phyloP scores from a whole-genome alignment of 2,797 vertebrate species.

The Hippocampus kuda region DNA sequence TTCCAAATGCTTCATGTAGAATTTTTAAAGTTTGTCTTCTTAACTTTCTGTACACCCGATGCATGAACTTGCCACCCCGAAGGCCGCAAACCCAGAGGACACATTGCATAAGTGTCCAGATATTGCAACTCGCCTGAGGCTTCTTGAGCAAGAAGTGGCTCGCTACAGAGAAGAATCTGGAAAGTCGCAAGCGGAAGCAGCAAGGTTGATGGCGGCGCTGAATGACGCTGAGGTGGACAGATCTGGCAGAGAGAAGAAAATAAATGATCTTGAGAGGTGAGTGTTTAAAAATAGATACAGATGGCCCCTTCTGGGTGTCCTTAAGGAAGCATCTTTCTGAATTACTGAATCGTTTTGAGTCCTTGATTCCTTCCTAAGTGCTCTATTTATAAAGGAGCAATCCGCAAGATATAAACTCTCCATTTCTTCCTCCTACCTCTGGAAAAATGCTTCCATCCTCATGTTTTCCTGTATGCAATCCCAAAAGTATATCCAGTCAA shows the following conservation, averaged over 20 bases:
- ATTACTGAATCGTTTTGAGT: constrained; percentile 33
- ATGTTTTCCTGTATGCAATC: constrained; percentile 37
- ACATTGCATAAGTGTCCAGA: constrained; percentile 77
- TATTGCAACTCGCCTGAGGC: constrained; percentile 79
- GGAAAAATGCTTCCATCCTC: constrained; percentile 46
- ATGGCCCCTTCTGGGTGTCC: constrained; percentile 35
- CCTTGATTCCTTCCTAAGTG: constrained; percentile 42
- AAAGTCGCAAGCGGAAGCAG: constrained; percentile 85
- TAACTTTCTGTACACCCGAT: background rate
- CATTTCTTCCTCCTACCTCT: constrained; percentile 48
- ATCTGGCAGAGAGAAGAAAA: constrained; percentile 86
- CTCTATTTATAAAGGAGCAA: constrained; percentile 58
- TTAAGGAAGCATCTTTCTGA: constrained; percentile 20
- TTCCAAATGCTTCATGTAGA: background rate
- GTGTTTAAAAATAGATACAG: constrained; percentile 20
- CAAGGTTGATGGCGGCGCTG: constrained; percentile 83
- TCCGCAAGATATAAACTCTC: constrained; percentile 54
- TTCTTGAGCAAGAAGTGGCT: constrained; percentile 85
- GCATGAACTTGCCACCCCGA: constrained; percentile 18
- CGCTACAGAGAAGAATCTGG: constrained; percentile 85
- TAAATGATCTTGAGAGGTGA: constrained; percentile 89
- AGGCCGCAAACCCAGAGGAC: constrained; percentile 75
- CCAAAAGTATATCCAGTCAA: constrained; percentile 19
- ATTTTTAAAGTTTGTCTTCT: background rate
- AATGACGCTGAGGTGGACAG: constrained; percentile 85